A percentile compares a stretch with the other conserved stretches of the same genome.
These are phyloP conservation scores for Drosophila sordidula DNA, from an alignment of 2,888 invertebrate genomes.

Conservation along the genomic window DNA sequence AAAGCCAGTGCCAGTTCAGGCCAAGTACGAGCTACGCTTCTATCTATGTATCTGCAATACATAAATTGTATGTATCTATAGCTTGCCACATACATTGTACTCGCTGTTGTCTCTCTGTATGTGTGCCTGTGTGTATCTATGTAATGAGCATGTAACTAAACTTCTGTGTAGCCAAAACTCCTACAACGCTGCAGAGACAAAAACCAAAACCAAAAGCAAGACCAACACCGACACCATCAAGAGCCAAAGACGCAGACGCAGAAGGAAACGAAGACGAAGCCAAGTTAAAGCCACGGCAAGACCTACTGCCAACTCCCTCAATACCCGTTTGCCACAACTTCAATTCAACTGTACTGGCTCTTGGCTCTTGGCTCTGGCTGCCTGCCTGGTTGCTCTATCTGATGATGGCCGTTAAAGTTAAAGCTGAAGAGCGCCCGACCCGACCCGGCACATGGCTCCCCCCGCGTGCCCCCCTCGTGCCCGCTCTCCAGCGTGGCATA, in stretches of 20 bases:
- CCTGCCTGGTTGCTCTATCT: conserved; percentile 64
- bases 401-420: conserved; percentile 79
- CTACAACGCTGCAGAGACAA: conserved; percentile 71
- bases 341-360: conserved; percentile 74
- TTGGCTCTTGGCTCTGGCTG: conserved; percentile 35
- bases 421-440: conserved; percentile 75
- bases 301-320: conserved; percentile 74
- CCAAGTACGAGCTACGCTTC: conserved; percentile 45
- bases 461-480: not conserved
- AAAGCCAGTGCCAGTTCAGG: conserved; percentile 35
- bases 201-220: conserved; percentile 29
- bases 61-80: conserved; percentile 78
- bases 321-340: conserved; percentile 77
- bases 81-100: conserved; percentile 55
- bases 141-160: conserved; percentile 80
- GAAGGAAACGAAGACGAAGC: conserved; percentile 22
- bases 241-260: conserved; percentile 19
- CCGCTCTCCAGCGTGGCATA: conserved; percentile 1
- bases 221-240: not conserved
- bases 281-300: conserved; percentile 40
- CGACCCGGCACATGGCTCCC: conserved; percentile 58
- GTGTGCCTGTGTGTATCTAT: conserved; percentile 56
- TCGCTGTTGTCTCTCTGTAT: conserved; percentile 17
- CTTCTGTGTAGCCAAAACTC: conserved; percentile 78
- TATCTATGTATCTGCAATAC: conserved; percentile 78